A percentile compares a stretch with the other conserved stretches of the same genome.
phyloP scores from a whole-genome alignment of 2,888 invertebrate species.

The Lasioglossum lativentre region DNA sequence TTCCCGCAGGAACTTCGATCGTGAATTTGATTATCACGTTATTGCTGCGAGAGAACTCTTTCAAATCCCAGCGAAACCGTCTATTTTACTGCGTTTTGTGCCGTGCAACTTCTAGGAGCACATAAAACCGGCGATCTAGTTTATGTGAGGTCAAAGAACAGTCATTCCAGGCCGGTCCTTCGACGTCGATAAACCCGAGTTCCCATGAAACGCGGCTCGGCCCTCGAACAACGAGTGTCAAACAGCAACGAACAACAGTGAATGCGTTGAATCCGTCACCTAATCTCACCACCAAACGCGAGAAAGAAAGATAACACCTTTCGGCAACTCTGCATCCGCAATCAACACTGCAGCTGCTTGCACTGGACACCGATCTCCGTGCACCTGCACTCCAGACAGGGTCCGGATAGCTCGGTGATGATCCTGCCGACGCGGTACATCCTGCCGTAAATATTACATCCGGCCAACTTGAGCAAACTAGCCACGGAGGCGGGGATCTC shows the following conservation, averaged over 20 bases:
- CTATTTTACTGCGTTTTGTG: not conserved
- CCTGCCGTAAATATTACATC: slow-evolving; percentile 95
- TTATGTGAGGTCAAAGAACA: not conserved
- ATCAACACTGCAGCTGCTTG: slow-evolving; percentile 87
- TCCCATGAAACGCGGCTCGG: not conserved
- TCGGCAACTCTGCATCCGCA: not conserved
- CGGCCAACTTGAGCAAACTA: slow-evolving; percentile 91
- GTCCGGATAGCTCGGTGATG: slow-evolving; percentile 92
- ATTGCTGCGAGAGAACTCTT: not conserved
- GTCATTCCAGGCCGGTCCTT: not conserved
- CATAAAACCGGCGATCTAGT: not conserved
- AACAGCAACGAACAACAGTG: slow-evolving; percentile 27
- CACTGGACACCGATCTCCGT: slow-evolving; percentile 95
- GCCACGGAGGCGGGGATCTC: slow-evolving; percentile 82
- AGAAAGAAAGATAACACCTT: slow-evolving; percentile 18
- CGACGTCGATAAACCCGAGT: not conserved
- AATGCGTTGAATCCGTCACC: slow-evolving; percentile 32
- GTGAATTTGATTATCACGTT: not conserved
- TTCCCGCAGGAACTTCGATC: not conserved
- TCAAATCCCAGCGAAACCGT: not conserved
- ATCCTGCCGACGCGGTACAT: slow-evolving; percentile 94
- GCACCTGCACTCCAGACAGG: slow-evolving; percentile 94
- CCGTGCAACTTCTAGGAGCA: not conserved
- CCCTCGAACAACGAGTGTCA: not conserved
- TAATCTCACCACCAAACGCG: slow-evolving; percentile 8